Evolutionary conservation across 2,113 vertebrate genomes (phyloP).

Genomic region (Hippocampus abdominalis): DNA sequence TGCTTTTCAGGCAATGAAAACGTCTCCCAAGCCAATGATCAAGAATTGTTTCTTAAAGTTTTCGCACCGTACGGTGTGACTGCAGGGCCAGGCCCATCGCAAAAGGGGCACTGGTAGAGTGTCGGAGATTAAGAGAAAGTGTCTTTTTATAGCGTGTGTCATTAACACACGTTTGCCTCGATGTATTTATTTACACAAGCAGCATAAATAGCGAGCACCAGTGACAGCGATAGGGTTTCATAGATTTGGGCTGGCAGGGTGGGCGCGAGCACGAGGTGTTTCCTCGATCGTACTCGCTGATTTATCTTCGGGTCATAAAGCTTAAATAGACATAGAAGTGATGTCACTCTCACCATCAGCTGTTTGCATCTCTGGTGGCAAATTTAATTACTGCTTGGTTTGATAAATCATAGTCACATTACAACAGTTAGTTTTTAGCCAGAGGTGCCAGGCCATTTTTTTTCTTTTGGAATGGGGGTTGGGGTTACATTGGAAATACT

Average conservation of each 20-base stretch:
- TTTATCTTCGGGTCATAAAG: conserved; percentile 53
- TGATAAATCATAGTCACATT: conserved; percentile 7
- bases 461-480: background rate
- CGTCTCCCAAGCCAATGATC: conserved; percentile 59
- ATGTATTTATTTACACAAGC: conserved; percentile 80
- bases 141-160: conserved; percentile 73
- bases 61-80: conserved; percentile 57
- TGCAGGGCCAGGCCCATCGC: conserved; percentile 44
- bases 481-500: conserved; percentile 4
- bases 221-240: conserved; percentile 68
- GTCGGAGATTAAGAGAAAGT: conserved; percentile 62
- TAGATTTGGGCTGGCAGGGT: conserved; percentile 38
- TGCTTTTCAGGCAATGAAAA: conserved; percentile 62
- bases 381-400: conserved; percentile 17
- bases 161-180: conserved; percentile 74
- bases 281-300: conserved; percentile 41
- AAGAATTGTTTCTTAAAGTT: conserved; percentile 71
- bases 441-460: conserved; percentile 3
- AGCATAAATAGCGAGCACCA: conserved; percentile 70
- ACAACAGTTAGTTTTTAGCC: conserved; percentile 32
- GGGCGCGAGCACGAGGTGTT: conserved; percentile 38
- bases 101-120: conserved; percentile 55
- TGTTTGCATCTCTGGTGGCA: conserved; percentile 24
- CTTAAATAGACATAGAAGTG: conserved; percentile 55
- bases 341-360: conserved; percentile 19